Evolutionary conservation across 1,140 invertebrate genomes (phyloP).

Genomic region (Drosophila ananassae): DNA sequence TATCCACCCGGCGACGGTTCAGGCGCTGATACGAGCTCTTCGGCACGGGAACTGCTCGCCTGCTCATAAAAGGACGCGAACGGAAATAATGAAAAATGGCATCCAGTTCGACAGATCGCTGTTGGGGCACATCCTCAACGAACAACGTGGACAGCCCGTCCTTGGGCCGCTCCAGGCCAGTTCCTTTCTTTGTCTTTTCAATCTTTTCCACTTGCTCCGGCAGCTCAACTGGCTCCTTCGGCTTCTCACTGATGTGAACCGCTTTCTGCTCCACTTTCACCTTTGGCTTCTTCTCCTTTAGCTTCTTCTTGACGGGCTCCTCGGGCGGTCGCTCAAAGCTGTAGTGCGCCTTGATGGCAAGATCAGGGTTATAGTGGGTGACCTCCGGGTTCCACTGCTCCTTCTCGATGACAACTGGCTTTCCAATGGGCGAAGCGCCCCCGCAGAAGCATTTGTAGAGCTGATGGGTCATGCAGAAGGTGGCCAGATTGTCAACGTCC

Average conservation of each 20-base stretch:
- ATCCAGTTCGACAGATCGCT: constrained; percentile 50
- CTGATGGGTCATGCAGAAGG: constrained; percentile 80
- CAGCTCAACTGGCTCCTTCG: neutral
- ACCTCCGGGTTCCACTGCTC: constrained; percentile 44
- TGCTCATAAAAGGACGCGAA: constrained; percentile 34
- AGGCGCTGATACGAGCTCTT: constrained; percentile 53
- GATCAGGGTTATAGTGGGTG: constrained; percentile 49
- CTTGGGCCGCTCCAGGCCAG: neutral
- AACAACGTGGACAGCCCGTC: neutral
- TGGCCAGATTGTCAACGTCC: constrained; percentile 66
- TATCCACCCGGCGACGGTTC: constrained; percentile 44
- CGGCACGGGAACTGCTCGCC: constrained; percentile 60
- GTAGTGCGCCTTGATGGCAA: constrained; percentile 63
- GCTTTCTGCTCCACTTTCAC: constrained; percentile 1
- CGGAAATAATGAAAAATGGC: constrained; percentile 49
- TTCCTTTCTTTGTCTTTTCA: constrained; percentile 2
- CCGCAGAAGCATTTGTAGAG: constrained; percentile 83
- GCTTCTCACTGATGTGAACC: neutral
- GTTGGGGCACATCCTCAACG: neutral
- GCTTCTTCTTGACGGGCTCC: constrained; percentile 45
- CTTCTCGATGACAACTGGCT: constrained; percentile 71
- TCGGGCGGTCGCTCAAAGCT: constrained; percentile 67
- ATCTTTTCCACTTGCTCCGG: neutral
- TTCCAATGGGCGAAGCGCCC: constrained; percentile 55
- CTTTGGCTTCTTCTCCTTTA: constrained; percentile 39